phyloP scores from a whole-genome alignment of 2,888 invertebrate species.

The Coenonympha glycerion region DNA sequence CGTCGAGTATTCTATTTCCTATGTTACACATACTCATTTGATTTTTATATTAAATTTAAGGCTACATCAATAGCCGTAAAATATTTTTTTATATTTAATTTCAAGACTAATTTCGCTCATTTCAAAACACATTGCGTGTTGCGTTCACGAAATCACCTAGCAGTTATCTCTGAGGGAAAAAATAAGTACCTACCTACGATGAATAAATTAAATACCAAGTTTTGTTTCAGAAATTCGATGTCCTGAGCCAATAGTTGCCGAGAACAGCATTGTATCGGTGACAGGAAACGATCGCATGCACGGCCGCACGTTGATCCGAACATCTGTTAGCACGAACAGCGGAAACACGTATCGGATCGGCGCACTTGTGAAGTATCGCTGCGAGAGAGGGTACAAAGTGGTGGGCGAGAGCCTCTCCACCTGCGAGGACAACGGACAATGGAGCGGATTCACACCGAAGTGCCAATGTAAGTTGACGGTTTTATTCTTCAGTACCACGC shows the following conservation, averaged over 20 bases:
- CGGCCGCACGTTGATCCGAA: slow-evolving; percentile 87
- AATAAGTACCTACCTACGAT: no score
- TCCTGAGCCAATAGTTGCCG: slow-evolving; percentile 86
- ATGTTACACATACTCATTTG: no score
- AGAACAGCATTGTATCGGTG: slow-evolving; percentile 90
- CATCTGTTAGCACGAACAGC: slow-evolving; percentile 79
- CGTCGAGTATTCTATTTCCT: no score
- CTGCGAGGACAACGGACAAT: slow-evolving; percentile 89
- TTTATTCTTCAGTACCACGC: background rate
- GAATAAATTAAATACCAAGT: no score
- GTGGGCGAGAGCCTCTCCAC: slow-evolving; percentile 89
- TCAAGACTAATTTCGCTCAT: no score
- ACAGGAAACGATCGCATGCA: slow-evolving; percentile 94
- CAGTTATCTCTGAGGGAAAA: no score
- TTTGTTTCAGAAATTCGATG: slow-evolving; percentile 87
- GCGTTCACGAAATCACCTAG: no score
- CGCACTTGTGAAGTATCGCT: slow-evolving; percentile 90
- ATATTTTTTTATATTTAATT: no score
- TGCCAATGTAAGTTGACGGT: slow-evolving; percentile 84
- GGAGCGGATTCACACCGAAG: slow-evolving; percentile 88
- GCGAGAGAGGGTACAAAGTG: slow-evolving; percentile 92
- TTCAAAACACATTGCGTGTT: no score
- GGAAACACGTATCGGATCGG: slow-evolving; percentile 90
- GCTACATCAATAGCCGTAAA: no score
- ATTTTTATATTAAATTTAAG: no score